A percentile compares a stretch with the other conserved stretches of the same genome.
These are phyloP conservation scores for Phoenicopterus ruber DNA, from an alignment of 2,113 vertebrate genomes.

Conservation along the genomic window DNA sequence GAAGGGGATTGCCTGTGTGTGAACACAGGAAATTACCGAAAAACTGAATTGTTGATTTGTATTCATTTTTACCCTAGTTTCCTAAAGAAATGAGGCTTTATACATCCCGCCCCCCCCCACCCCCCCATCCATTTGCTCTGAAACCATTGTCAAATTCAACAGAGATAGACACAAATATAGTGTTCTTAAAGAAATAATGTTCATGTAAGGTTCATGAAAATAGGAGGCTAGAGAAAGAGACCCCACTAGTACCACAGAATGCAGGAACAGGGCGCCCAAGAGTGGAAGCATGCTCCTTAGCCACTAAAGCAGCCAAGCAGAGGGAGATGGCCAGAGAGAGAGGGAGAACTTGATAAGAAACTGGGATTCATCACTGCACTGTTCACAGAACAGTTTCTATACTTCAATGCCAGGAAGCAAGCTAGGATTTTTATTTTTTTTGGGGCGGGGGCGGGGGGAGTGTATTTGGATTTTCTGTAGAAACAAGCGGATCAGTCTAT, in stretches of 20 bases:
- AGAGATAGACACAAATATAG: neutral
- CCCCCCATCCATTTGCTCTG: neutral
- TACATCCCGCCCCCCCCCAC: fast-evolving
- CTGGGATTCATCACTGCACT: neutral
- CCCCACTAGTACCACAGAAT: neutral
- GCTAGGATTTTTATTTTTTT: neutral
- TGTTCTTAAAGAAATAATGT: neutral
- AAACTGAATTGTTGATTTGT: neutral
- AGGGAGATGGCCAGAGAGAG: neutral
- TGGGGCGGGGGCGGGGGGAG: too few species aligned
- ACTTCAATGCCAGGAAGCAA: neutral
- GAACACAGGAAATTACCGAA: neutral
- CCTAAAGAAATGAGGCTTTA: neutral
- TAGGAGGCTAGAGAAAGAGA: neutral
- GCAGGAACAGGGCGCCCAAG: neutral
- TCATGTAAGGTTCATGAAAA: neutral
- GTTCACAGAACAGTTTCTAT: neutral
- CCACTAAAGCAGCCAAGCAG: neutral
- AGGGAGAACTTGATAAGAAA: neutral
- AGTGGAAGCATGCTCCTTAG: neutral
- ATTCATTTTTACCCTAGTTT: neutral
- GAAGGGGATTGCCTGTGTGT: neutral
- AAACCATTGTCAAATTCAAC: neutral
- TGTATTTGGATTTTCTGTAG: neutral
- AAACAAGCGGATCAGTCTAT: neutral